These are phyloP conservation scores for Atractosteus spatula DNA, from an alignment of 2,113 vertebrate genomes.

Conservation along the genomic window DNA sequence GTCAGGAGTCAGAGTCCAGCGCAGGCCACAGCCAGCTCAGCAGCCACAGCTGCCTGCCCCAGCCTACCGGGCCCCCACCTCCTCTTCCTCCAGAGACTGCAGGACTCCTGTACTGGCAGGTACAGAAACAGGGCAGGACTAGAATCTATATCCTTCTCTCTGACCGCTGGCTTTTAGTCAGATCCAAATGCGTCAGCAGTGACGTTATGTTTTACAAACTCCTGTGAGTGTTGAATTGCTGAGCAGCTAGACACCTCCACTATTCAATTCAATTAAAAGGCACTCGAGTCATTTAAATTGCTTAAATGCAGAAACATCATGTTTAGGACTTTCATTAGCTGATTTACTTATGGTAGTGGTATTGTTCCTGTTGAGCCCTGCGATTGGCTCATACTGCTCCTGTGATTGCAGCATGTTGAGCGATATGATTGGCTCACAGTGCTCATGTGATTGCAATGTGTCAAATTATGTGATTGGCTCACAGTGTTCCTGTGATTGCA, in stretches of 20 bases:
- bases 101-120: conserved; percentile 72
- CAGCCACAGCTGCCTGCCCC: conserved; percentile 20
- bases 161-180: too few species aligned
- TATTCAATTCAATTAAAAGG: too few species aligned
- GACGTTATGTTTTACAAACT: too few species aligned
- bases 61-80: conserved; percentile 38
- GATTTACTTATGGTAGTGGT: too few species aligned
- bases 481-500: conserved; percentile 31
- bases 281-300: too few species aligned
- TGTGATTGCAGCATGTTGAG: conserved; percentile 50
- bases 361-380: not conserved
- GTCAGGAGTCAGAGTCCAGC: not conserved
- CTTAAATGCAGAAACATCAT: not conserved
- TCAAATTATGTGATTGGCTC: not conserved
- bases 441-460: conserved; percentile 43
- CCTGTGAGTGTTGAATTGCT: too few species aligned
- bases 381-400: conserved; percentile 6
- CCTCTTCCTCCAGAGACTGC: conserved; percentile 69
- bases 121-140: conserved; percentile 24
- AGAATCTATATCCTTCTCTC: too few species aligned
- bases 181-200: too few species aligned
- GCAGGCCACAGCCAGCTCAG: conserved; percentile 25
- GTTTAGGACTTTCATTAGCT: not conserved
- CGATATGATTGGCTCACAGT: conserved; percentile 27
- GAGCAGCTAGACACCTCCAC: too few species aligned